Evolutionary conservation across 2,797 vertebrate genomes (phyloP).

Genomic region (Anabacerthia variegaticeps): DNA sequence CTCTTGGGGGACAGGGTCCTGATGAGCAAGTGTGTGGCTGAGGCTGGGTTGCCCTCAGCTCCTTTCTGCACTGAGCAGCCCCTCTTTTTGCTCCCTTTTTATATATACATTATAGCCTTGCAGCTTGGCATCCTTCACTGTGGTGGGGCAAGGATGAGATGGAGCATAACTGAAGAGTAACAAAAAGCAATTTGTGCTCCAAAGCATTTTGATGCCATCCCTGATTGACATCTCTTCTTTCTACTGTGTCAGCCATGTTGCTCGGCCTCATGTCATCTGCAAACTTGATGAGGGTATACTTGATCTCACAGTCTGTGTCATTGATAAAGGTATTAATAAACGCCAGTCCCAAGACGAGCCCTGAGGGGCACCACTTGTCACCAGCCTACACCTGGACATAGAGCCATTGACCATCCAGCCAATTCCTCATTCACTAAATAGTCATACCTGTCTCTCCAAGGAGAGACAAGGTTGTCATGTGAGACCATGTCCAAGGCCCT

Average conservation of each 20-base stretch:
- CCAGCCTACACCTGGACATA: too few relatives aligned
- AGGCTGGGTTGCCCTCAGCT: background rate
- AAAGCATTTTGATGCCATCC: background rate
- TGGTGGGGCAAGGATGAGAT: background rate
- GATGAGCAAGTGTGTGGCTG: rapidly evolving
- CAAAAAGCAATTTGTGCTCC: background rate
- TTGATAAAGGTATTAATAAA: too few relatives aligned
- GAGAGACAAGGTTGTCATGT: too few relatives aligned
- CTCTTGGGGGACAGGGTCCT: rapidly evolving
- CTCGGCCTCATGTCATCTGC: too few relatives aligned
- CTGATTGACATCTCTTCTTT: background rate
- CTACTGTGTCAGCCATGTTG: background rate
- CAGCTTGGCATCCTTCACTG: rapidly evolving
- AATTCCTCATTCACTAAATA: too few relatives aligned
- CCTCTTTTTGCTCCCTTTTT: background rate
- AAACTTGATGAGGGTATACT: too few relatives aligned
- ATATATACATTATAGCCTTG: background rate
- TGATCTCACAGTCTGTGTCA: too few relatives aligned
- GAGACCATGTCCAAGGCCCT: too few relatives aligned
- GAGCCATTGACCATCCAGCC: too few relatives aligned
- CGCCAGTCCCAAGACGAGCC: too few relatives aligned
- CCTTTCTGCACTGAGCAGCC: rapidly evolving
- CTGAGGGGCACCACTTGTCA: too few relatives aligned
- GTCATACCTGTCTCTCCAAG: too few relatives aligned
- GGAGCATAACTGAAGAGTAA: background rate